These are phyloP conservation scores for Hozukius guyotensis DNA, from an alignment of 2,797 vertebrate species.

Conservation along the genomic window DNA sequence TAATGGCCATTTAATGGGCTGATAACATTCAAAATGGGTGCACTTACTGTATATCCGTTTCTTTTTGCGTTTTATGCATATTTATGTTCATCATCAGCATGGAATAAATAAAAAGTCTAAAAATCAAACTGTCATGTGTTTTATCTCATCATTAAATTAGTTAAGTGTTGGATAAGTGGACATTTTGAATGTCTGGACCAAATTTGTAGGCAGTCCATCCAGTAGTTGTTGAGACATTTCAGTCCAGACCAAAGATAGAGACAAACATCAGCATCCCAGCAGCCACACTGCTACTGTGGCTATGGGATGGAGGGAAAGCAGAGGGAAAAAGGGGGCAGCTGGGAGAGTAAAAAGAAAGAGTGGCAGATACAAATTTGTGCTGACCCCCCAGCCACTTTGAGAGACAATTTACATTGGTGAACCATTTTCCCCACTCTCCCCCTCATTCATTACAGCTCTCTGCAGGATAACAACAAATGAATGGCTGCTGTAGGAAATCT, in stretches of 20 bases:
- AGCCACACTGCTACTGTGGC: not conserved
- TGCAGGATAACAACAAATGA: slow-evolving; percentile 54
- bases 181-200: not conserved
- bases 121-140: not conserved
- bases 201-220: not conserved
- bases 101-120: not conserved
- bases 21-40: not conserved
- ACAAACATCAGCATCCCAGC: not conserved
- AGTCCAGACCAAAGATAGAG: not conserved
- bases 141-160: not conserved
- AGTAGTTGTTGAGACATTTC: not conserved
- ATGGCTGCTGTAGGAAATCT: slow-evolving; percentile 58
- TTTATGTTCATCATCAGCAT: not conserved
- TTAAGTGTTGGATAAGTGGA: not conserved
- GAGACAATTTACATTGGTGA: slow-evolving; percentile 51
- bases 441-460: slow-evolving; percentile 56
- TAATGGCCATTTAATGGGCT: not conserved
- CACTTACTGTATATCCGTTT: not conserved
- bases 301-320: not conserved
- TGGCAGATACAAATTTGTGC: slow-evolving; percentile 32
- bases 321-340: not conserved
- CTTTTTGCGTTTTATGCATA: not conserved
- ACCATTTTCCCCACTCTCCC: slow-evolving; percentile 29
- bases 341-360: not conserved
- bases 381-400: slow-evolving; percentile 44